Evolutionary conservation across 2,797 vertebrate genomes (phyloP).

Genomic region (Meriones psammophilus): DNA sequence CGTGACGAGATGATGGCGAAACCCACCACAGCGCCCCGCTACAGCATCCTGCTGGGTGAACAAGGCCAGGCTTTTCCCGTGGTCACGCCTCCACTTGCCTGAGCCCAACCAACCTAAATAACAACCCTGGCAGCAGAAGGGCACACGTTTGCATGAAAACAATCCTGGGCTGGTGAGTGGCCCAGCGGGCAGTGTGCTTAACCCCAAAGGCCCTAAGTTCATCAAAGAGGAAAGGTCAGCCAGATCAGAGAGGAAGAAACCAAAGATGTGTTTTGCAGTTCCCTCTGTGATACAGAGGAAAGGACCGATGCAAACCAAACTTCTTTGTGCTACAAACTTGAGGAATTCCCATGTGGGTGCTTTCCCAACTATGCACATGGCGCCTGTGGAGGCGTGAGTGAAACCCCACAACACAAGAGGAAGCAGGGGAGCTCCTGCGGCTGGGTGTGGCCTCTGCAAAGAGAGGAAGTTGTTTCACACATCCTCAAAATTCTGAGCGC

Average conservation of each 20-base stretch:
- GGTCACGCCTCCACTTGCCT: not conserved
- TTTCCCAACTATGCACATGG: not conserved
- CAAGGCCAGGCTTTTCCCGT: not conserved
- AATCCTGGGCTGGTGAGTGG: not conserved
- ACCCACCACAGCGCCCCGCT: not conserved
- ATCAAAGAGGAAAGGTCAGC: not conserved
- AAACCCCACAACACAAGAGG: not conserved
- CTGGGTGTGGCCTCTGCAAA: conserved; percentile 22
- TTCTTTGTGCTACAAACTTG: not conserved
- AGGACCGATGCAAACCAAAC: not conserved
- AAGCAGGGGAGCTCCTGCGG: not conserved
- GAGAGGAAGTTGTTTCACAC: conserved; percentile 49
- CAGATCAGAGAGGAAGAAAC: not conserved
- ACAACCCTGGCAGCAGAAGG: conserved; percentile 1
- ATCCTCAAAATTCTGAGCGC: conserved; percentile 48
- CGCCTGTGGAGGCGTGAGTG: not conserved
- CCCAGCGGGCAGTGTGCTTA: too few species aligned
- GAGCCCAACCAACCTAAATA: not conserved
- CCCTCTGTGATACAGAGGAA: conserved; percentile 13
- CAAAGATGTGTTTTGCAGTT: not conserved
- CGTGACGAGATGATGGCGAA: not conserved
- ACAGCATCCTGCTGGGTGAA: not conserved
- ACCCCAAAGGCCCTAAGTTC: not conserved
- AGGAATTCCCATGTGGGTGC: conserved; percentile 19
- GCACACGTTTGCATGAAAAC: conserved; percentile 24